Base-by-base conservation (phyloP, 2,113 vertebrate species). In the Pardalotus punctatus region DNA sequence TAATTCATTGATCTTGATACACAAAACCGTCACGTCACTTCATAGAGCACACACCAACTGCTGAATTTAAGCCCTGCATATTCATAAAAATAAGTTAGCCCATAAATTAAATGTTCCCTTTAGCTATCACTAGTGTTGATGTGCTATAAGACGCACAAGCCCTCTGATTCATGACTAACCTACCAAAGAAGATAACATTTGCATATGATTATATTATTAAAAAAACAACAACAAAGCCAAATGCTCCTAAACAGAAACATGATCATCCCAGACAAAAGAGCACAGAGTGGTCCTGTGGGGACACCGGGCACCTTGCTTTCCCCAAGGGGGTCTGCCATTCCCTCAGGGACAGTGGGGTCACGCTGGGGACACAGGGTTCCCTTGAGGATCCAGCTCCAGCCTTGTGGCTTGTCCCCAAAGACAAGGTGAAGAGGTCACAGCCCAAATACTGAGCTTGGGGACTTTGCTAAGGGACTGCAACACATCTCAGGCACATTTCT, bases 131-230 rank as follows among this genome's bases (percentile, higher is more conserved):
- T 92, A 64, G 94, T 96, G 96, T 97, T 97, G 94, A 96, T 97
- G 96, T 91, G 96, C 96, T 97, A 97, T 94, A 97, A 96, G 95
- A 96, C 27, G 83, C 95, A 93, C 93, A 88, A 94, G 96, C 95
- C 96, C 96, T 97, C 95, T 97, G 95, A 97, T 97, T 97, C 96
- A 97, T 97, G 96, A 97, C 96, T 95, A 97, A 97, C 94, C 95
- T 95, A 96, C 94, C 93, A 92, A 94, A 96, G 96, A 96, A 90
- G 96, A 94, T 95, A 97, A 95, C 96, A 97, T 97, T 97, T 97
- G 96, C 96, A 96, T 97, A 94, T 94, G 93, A 96, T 90, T 95
- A 94, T 86, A 86, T 96, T 97, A 96, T 97, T 96, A 81, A 94
- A 96, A 94, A 93, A 95, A 93, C 86, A 95, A 96, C 95, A 97